These are phyloP conservation scores for Axinella damicornis DNA, from an alignment of 37 sponge, comb jelly and placozoan genomes.

Conservation along the genomic window DNA sequence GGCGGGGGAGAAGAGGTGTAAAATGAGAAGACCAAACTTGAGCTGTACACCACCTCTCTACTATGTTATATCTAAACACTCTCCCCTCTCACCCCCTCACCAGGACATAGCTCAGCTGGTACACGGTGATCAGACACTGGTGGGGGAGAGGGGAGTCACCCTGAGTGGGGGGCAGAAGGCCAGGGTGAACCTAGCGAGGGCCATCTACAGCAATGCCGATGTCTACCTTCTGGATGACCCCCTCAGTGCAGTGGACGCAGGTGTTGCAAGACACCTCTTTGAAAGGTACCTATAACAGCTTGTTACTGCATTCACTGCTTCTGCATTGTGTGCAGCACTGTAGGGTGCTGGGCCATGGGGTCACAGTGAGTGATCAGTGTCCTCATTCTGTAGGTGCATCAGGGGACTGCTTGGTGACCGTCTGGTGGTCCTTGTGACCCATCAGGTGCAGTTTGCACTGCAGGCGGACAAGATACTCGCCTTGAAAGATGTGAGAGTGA, in stretches of 20 bases:
- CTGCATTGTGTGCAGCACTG: neutral
- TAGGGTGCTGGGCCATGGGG: neutral
- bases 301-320: too few species aligned
- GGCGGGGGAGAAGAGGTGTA: too few species aligned
- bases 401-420: conserved; percentile 65
- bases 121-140: conserved; percentile 83
- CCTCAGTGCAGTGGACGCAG: conserved; percentile 88
- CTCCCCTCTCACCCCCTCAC: neutral
- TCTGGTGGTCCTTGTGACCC: conserved; percentile 83
- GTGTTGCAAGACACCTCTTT: conserved; percentile 81
- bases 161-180: conserved; percentile 97
- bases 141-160: conserved; percentile 93
- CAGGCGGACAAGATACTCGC: conserved; percentile 73
- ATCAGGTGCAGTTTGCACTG: conserved; percentile 86
- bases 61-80: too few species aligned
- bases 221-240: conserved; percentile 89
- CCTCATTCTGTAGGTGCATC: conserved; percentile 81
- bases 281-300: conserved; percentile 66
- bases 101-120: conserved; percentile 78
- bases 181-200: conserved; percentile 92
- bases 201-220: conserved; percentile 79
- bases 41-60: too few species aligned
- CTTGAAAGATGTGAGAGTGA: conserved; percentile 73
- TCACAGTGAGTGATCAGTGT: neutral
- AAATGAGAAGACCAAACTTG: too few species aligned